phyloP scores from a whole-genome alignment of 2,888 invertebrate genomes.

The Aphidoletes aphidimyza region DNA sequence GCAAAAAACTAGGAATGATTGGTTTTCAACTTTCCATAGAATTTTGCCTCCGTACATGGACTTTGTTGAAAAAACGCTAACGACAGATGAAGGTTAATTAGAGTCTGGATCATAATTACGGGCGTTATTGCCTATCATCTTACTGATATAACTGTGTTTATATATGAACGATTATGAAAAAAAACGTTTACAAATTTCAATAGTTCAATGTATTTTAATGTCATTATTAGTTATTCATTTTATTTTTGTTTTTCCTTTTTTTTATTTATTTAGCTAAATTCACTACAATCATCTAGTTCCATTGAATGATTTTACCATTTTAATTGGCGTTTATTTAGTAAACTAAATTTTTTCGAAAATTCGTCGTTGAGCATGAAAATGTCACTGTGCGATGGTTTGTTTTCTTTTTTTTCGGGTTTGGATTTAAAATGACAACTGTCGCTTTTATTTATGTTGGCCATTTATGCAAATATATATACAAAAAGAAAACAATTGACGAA shows the following conservation, averaged over 20 bases:
- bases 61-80: too few relatives aligned
- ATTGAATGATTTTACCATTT: constrained; percentile 16
- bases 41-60: too few relatives aligned
- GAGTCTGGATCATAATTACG: neutral
- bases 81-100: too few relatives aligned
- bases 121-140: neutral
- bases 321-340: neutral
- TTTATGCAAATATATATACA: neutral
- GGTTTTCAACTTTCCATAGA: too few relatives aligned
- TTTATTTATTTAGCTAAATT: neutral
- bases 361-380: neutral
- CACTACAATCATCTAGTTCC: constrained; percentile 30
- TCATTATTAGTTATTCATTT: too few relatives aligned
- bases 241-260: neutral
- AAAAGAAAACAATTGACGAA: neutral
- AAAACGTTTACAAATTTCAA: constrained; percentile 34
- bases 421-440: too few relatives aligned
- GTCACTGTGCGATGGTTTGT: too few relatives aligned
- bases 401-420: too few relatives aligned
- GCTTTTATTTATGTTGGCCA: too few relatives aligned
- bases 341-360: neutral
- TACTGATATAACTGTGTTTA: neutral
- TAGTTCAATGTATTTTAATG: constrained; percentile 27
- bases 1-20: too few relatives aligned
- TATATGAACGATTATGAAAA: constrained; percentile 37